phyloP scores from a whole-genome alignment of 2,888 invertebrate species.

The Lumbricus terrestris region DNA sequence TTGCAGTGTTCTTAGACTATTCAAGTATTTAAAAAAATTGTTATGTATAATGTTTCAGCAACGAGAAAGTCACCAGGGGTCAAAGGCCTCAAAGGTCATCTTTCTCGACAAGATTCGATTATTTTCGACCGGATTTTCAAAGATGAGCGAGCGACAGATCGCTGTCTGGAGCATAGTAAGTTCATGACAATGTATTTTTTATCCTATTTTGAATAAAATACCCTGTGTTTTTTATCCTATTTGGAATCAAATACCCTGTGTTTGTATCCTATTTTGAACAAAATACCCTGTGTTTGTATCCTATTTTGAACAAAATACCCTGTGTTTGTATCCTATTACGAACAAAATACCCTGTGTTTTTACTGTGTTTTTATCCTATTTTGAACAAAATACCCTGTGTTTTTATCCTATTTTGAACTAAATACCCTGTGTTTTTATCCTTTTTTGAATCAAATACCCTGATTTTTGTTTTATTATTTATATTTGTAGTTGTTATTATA shows the following conservation, averaged over 20 bases:
- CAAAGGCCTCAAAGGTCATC: slow-evolving; percentile 53
- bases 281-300: too few relatives aligned
- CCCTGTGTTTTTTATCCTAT: too few relatives aligned
- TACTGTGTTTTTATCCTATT: too few relatives aligned
- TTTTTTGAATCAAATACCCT: neutral
- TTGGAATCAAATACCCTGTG: too few relatives aligned
- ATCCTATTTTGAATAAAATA: too few relatives aligned
- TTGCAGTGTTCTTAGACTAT: neutral
- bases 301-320: too few relatives aligned
- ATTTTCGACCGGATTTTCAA: slow-evolving; percentile 60
- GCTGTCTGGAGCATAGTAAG: slow-evolving; percentile 61
- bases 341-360: too few relatives aligned
- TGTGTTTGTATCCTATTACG: too few relatives aligned
- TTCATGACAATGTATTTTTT: slow-evolving; percentile 28
- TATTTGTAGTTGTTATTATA: neutral
- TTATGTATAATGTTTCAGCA: slow-evolving; percentile 40
- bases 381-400: too few relatives aligned
- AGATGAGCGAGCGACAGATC: slow-evolving; percentile 57
- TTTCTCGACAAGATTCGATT: slow-evolving; percentile 51
- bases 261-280: too few relatives aligned
- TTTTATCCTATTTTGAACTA: too few relatives aligned
- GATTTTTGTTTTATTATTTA: neutral
- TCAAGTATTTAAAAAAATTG: neutral
- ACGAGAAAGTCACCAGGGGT: slow-evolving; percentile 46
- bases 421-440: too few relatives aligned